Conservation (phyloP, 2,113 vertebrate species). For the Nothocercus nigrocapillus region DNA sequence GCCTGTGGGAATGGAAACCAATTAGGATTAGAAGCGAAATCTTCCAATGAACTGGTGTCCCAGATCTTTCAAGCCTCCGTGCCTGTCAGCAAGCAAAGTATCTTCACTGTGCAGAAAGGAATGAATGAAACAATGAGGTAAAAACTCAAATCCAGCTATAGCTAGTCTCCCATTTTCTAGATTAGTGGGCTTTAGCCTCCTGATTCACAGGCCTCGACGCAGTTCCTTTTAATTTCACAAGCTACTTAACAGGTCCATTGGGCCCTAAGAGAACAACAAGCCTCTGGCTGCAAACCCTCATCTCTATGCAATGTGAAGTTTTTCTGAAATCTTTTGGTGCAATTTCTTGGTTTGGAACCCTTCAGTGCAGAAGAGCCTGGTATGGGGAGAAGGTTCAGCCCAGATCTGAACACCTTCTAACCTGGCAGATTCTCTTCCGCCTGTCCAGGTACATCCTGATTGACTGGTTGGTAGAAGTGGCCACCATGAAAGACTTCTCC, state of each 20-base stretch:
- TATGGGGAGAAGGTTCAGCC: not conserved
- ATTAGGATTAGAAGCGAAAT: constrained; percentile 83
- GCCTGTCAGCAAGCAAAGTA: constrained; percentile 71
- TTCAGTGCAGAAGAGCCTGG: not conserved
- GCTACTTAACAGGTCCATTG: fast-evolving
- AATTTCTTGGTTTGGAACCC: not conserved
- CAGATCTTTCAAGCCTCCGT: constrained; percentile 87
- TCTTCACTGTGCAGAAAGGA: constrained; percentile 84
- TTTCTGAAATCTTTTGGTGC: not conserved
- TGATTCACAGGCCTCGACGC: not conserved
- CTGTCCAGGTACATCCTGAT: constrained; percentile 91
- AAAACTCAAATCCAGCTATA: not conserved
- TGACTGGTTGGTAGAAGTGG: constrained; percentile 97
- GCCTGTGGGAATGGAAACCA: constrained; percentile 86
- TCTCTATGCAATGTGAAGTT: not conserved
- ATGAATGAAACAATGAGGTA: constrained; percentile 98
- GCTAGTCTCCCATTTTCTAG: not conserved
- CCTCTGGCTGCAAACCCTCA: not conserved
- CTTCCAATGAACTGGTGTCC: constrained; percentile 81
- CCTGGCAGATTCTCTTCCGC: not conserved
- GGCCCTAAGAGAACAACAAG: not conserved
- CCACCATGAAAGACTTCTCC: constrained; percentile 98
- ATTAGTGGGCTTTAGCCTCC: not conserved
- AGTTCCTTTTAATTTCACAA: not conserved
- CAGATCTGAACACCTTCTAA: not conserved